Percentiles rank a stretch among this genome's conserved stretches.
phyloP scores from a whole-genome alignment of 1,140 invertebrate species.

The Drosophila santomea region DNA sequence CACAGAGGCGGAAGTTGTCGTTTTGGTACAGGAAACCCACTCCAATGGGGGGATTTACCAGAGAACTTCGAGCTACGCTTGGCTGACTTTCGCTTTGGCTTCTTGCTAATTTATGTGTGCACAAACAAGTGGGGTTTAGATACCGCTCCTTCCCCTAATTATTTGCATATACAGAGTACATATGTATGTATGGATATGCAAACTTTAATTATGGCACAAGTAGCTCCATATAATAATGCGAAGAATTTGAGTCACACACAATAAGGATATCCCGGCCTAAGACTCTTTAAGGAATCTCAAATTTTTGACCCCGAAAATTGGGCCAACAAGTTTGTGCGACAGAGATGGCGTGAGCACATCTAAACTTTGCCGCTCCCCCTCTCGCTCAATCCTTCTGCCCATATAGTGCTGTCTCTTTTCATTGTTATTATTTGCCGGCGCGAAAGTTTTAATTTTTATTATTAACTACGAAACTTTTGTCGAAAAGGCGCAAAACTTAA shows the following conservation, averaged over 20 bases:
- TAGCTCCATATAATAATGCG: background rate
- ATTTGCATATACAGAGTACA: background rate
- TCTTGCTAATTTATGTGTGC: conserved; percentile 78
- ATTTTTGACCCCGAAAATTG: conserved; percentile 57
- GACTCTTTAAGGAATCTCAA: conserved; percentile 34
- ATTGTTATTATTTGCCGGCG: conserved; percentile 81
- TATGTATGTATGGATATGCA: background rate
- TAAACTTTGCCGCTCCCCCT: conserved; percentile 26
- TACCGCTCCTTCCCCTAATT: background rate
- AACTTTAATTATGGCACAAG: conserved; percentile 40
- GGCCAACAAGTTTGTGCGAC: conserved; percentile 44
- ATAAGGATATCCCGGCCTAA: conserved; percentile 35
- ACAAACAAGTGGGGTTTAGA: conserved; percentile 30
- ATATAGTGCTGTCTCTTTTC: conserved; percentile 54
- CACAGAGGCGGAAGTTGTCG: conserved; percentile 73
- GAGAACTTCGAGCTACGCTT: conserved; percentile 48
- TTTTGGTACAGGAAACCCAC: conserved; percentile 70
- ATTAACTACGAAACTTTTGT: conserved; percentile 82
- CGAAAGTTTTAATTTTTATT: conserved; percentile 84
- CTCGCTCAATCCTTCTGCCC: background rate
- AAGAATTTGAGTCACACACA: conserved; percentile 27
- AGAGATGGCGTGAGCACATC: conserved; percentile 29
- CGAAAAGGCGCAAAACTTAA: conserved; percentile 74
- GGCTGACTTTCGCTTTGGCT: conserved; percentile 69
- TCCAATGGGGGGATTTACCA: conserved; percentile 1